These are phyloP conservation scores for Pristionchus pacificus DNA, from an alignment of 1,140 invertebrate species.

Conservation along the genomic window DNA sequence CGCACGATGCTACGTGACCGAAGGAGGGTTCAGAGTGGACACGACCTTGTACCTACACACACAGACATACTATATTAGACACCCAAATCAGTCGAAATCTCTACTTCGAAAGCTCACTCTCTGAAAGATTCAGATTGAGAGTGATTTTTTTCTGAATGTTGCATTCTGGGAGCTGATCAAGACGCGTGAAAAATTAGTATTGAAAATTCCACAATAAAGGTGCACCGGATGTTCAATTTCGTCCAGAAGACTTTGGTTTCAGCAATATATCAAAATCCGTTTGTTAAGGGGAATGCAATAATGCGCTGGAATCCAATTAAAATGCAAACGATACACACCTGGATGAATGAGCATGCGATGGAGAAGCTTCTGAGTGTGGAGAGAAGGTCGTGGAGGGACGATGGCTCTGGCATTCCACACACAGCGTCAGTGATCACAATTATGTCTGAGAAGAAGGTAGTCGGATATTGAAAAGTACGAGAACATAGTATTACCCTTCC, in stretches of 20 bases:
- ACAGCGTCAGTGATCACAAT: constrained; percentile 77
- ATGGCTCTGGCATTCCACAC: constrained; percentile 72
- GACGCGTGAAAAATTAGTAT: not conserved
- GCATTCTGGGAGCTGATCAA: not conserved
- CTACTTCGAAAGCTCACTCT: not conserved
- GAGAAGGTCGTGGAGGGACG: constrained; percentile 71
- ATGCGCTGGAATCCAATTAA: too few relatives aligned
- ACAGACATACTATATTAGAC: too few relatives aligned
- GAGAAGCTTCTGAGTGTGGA: constrained; percentile 73
- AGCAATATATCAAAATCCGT: too few relatives aligned
- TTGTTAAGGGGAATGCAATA: too few relatives aligned
- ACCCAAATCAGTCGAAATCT: too few relatives aligned
- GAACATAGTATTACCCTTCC: too few relatives aligned
- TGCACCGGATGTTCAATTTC: too few relatives aligned
- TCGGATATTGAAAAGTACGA: too few relatives aligned
- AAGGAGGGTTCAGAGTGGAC: constrained; percentile 41
- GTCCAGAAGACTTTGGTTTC: too few relatives aligned
- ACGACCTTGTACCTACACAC: constrained; percentile 32
- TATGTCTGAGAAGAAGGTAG: constrained; percentile 63
- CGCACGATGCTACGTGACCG: constrained; percentile 70
- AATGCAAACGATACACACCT: too few relatives aligned
- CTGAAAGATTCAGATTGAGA: too few relatives aligned
- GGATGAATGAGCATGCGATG: constrained; percentile 75
- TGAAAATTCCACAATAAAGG: not conserved
- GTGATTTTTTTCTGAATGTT: too few relatives aligned